Conservation (phyloP, 2,113 vertebrate species). For the Carassius carassius region DNA sequence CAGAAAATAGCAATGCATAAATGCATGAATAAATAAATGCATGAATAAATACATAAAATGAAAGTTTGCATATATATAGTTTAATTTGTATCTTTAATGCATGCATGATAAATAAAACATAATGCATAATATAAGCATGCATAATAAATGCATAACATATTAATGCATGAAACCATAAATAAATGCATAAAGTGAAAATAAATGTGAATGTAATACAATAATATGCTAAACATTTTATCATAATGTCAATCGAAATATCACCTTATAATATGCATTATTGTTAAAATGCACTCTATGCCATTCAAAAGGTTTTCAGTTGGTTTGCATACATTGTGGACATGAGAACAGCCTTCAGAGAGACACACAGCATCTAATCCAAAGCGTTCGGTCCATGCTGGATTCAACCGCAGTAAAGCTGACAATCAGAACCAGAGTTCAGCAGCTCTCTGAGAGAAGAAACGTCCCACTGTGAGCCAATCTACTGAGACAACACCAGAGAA, state of each 20-base stretch:
- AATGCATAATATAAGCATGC: neutral
- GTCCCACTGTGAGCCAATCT: constrained; percentile 9
- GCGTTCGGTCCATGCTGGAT: neutral
- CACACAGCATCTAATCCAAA: neutral
- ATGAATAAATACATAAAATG: no score
- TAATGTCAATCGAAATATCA: neutral
- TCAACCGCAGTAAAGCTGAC: neutral
- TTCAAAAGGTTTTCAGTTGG: neutral
- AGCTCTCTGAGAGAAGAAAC: constrained; percentile 13
- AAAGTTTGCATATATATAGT: neutral
- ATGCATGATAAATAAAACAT: neutral
- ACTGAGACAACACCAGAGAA: constrained; percentile 21
- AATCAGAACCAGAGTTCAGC: constrained; percentile 1
- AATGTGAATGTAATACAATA: no score
- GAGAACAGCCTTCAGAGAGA: neutral
- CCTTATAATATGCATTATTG: neutral
- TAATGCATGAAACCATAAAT: no score
- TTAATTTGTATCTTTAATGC: neutral
- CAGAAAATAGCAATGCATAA: no score
- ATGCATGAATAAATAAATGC: no score
- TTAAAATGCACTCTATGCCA: neutral
- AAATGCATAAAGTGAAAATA: no score
- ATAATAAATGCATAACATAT: neutral
- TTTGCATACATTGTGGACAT: neutral
- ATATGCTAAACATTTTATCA: neutral